phyloP scores from a whole-genome alignment of 1,140 invertebrate species.

The Aphis gossypii region DNA sequence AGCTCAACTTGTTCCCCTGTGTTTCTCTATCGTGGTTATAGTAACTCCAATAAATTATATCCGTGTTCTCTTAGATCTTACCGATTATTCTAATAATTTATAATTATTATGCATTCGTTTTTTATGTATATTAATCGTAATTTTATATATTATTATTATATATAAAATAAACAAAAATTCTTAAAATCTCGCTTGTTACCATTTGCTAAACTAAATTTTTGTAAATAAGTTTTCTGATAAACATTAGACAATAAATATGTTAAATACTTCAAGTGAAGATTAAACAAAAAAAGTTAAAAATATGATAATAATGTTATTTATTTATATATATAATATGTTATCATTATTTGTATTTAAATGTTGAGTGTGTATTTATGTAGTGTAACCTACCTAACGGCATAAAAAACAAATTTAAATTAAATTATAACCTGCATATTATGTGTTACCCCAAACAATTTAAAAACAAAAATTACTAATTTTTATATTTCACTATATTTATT shows the following conservation, averaged over 20 bases:
- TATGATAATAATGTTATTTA: constrained; percentile 26
- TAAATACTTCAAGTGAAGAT: constrained; percentile 26
- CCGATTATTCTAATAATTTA: not conserved
- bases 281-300: constrained; percentile 1
- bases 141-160: not conserved
- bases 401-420: not conserved
- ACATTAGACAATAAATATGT: constrained; percentile 56
- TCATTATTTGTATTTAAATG: constrained; percentile 40
- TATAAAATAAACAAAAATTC: not conserved
- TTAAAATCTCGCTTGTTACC: constrained; percentile 48
- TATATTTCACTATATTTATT: not conserved
- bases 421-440: not conserved
- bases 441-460: not conserved
- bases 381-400: not conserved
- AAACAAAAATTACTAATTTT: constrained; percentile 13
- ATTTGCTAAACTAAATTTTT: constrained; percentile 36
- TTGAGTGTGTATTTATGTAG: constrained; percentile 47
- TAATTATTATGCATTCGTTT: constrained; percentile 20
- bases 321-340: constrained; percentile 33
- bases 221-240: constrained; percentile 40
- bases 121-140: constrained; percentile 40
- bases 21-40: not conserved
- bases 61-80: not conserved
- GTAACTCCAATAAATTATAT: not conserved
- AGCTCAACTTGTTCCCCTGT: not conserved